Conservation (phyloP, 2,888 invertebrate genomes). For the Stomorhina lunata region DNA sequence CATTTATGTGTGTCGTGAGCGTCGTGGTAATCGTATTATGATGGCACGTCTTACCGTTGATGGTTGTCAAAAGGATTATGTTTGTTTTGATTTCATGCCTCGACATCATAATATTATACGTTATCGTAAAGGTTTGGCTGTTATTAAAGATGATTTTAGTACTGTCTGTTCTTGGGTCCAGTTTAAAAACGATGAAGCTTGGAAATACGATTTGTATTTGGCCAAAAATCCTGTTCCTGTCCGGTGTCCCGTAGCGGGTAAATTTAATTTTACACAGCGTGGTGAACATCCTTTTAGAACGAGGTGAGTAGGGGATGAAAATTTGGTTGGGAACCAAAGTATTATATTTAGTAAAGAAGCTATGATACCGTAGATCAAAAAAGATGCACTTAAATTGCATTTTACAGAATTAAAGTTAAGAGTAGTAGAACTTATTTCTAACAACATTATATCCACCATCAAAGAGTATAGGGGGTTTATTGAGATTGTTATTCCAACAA, state of each 20-base stretch:
- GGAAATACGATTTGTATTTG: constrained; percentile 92
- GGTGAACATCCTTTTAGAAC: constrained; percentile 96
- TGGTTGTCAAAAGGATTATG: constrained; percentile 97
- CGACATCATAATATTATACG: constrained; percentile 97
- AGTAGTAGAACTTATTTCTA: too few species aligned
- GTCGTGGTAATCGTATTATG: constrained; percentile 93
- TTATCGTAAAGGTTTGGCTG: constrained; percentile 92
- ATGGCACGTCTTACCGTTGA: constrained; percentile 98
- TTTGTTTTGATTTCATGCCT: constrained; percentile 97
- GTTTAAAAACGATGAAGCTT: constrained; percentile 89
- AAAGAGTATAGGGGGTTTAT: too few species aligned
- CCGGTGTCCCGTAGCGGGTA: constrained; percentile 97
- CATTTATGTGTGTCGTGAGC: constrained; percentile 96
- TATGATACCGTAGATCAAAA: too few species aligned
- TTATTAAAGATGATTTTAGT: constrained; percentile 93
- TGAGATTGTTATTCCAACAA: too few species aligned
- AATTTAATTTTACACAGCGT: constrained; percentile 94
- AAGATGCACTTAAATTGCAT: too few species aligned
- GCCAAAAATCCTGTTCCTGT: constrained; percentile 95
- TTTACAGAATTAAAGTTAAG: too few species aligned
- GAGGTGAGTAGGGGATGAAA: constrained; percentile 78
- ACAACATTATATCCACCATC: too few species aligned
- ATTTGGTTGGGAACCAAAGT: too few species aligned
- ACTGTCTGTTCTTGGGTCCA: constrained; percentile 97
- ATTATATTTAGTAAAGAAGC: too few species aligned